These are phyloP conservation scores for Loriculus beryllinus DNA, from an alignment of 2,797 vertebrate genomes.

Conservation along the genomic window DNA sequence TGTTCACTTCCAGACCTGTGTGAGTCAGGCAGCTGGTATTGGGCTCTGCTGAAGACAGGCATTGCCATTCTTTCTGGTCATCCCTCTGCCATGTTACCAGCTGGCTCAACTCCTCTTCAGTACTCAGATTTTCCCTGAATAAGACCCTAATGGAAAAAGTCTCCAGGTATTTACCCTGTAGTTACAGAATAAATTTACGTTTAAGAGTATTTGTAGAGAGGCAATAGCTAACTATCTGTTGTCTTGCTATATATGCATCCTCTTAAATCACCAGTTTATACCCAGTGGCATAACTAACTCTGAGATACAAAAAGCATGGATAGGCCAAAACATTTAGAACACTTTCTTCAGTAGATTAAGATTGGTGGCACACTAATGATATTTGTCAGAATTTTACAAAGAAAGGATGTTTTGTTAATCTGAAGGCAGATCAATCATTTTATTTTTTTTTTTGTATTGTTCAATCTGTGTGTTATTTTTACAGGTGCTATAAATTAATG, in stretches of 20 bases:
- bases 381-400: not conserved
- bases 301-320: not conserved
- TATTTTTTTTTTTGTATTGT: not conserved
- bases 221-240: not conserved
- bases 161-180: not conserved
- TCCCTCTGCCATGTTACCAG: not conserved
- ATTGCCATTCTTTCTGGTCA: not conserved
- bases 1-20: rapidly evolving
- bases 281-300: not conserved
- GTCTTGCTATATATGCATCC: not conserved
- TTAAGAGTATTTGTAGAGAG: not conserved
- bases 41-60: not conserved
- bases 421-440: not conserved
- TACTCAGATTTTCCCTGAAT: not conserved
- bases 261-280: not conserved
- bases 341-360: not conserved
- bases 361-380: not conserved
- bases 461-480: not conserved
- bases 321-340: not conserved
- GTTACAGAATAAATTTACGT: not conserved
- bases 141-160: not conserved
- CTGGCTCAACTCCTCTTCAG: not conserved
- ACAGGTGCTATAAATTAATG: not conserved
- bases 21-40: not conserved
- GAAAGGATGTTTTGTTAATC: not conserved